phyloP scores from a whole-genome alignment of 2,113 vertebrate genomes.

The Larimichthys polyactis region DNA sequence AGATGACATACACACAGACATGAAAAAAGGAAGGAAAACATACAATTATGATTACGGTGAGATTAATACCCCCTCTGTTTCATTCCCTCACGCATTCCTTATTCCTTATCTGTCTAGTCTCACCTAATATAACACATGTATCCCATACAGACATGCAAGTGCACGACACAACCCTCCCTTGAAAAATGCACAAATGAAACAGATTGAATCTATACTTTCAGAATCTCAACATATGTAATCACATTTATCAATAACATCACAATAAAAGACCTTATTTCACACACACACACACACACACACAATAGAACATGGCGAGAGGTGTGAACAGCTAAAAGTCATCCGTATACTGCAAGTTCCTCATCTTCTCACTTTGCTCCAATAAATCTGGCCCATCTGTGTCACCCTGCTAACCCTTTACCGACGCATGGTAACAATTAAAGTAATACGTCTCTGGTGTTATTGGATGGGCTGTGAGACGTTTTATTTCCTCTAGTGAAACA shows the following conservation, averaged over 20 bases:
- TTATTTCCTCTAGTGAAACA: conserved; percentile 27
- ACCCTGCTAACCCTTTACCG: conserved; percentile 4
- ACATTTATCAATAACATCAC: not conserved
- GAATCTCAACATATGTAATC: not conserved
- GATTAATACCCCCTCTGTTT: not conserved
- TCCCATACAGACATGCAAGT: not conserved
- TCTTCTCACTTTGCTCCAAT: conserved; percentile 38
- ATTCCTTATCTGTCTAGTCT: not conserved
- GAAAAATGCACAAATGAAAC: not conserved
- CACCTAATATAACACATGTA: not conserved
- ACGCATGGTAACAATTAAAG: conserved; percentile 11
- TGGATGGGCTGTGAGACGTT: conserved; percentile 31
- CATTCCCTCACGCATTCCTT: not conserved
- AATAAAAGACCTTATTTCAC: not conserved
- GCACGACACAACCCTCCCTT: not conserved
- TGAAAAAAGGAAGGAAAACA: too few species aligned
- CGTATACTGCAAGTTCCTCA: conserved; percentile 12
- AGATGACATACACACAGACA: too few species aligned
- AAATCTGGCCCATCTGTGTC: conserved; percentile 37
- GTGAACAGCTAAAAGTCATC: not conserved
- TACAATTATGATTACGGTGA: too few species aligned
- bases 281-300: too few species aligned
- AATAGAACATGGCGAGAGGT: not conserved
- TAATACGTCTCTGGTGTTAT: conserved; percentile 29
- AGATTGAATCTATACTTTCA: not conserved